Evolutionary conservation across 2,888 invertebrate species (phyloP), one percentile per base, ranked within the genome.

Genomic region (Rapana venosa): DNA sequence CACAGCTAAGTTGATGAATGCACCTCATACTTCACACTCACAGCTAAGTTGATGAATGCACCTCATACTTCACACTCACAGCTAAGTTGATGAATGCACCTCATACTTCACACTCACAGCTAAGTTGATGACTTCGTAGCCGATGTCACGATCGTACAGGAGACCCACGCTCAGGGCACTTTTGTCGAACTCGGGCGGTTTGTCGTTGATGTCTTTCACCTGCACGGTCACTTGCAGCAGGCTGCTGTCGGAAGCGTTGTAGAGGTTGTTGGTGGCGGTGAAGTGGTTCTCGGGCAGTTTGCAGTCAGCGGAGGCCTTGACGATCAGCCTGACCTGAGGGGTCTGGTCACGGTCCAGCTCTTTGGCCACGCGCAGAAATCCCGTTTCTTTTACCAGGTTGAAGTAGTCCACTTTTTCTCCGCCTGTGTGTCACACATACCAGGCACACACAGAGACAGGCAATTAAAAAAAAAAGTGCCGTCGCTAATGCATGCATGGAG

Each of bases 101-200:
- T 8, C 47, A 8, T 47, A 8, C 47, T 47, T 47, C 8, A 5
- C 1, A 84, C 90, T 88, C n/a, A 91, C 91, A 79, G 36, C 47
- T 32, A 91, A 77, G 32, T 90, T 74, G 56, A 91, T 36, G n/a
- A 96, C 94, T 36, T 93, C 90, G 36, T 98, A 97, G 0, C 98
- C 98, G 95, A 98, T 98, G 95, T 98, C 98, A 0, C 98, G 98
- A 92, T 98, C 98, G 0, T 98, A 98, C n/a, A 98, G 98, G 0
- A 99, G 98, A 0, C 99, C 99, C 0, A 99, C 98, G 0, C 98
- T 99, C 95, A 99, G 98, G 91, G 98, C 97, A 92, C 93, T 92
- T 91, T 97, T 97, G 1, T 97, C 96, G 95, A 99, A 99, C 94
- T 97, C 97, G 0, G 99, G 99, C 0, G 98, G 97, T 96, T 99